These are phyloP conservation scores for Portevinia maculata DNA, from an alignment of 2,888 invertebrate species.

Conservation along the genomic window DNA sequence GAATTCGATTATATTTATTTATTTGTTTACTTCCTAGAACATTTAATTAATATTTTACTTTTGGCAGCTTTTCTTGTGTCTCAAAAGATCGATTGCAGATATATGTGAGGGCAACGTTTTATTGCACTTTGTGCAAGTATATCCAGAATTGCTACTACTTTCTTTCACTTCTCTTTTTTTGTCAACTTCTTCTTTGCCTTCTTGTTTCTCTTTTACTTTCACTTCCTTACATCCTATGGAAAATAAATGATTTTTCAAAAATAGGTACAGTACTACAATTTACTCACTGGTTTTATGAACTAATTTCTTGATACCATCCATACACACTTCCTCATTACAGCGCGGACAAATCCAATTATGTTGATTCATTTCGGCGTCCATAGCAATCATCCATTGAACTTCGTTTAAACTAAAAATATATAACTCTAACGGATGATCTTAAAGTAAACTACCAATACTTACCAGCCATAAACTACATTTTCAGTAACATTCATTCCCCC, in stretches of 20 bases:
- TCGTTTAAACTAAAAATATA: slow-evolving; percentile 85
- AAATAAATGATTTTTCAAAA: slow-evolving; percentile 37
- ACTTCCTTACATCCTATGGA: slow-evolving; percentile 67
- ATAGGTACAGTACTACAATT: slow-evolving; percentile 12
- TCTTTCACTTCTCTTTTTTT: neutral
- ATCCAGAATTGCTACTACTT: slow-evolving; percentile 79
- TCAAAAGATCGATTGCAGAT: slow-evolving; percentile 92
- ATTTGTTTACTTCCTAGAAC: no score
- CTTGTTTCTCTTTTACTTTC: slow-evolving; percentile 76
- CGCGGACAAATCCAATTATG: slow-evolving; percentile 89
- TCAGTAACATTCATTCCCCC: slow-evolving; percentile 93
- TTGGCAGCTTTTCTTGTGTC: slow-evolving; percentile 89
- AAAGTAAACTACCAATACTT: slow-evolving; percentile 75
- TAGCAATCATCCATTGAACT: slow-evolving; percentile 87
- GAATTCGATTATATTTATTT: no score
- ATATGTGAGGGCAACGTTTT: slow-evolving; percentile 85
- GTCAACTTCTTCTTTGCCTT: slow-evolving; percentile 78
- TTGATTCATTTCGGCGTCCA: slow-evolving; percentile 85
- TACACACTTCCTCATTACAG: slow-evolving; percentile 86
- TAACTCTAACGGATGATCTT: neutral
- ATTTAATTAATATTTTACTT: slow-evolving; percentile 51
- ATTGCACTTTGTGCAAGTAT: slow-evolving; percentile 89
- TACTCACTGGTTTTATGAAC: slow-evolving; percentile 85
- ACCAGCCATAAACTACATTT: slow-evolving; percentile 91
- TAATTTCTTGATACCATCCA: slow-evolving; percentile 88